Evolutionary conservation across 1,140 invertebrate genomes (phyloP), one percentile per base, ranked within the genome.

Genomic region (Magallana angulata): DNA sequence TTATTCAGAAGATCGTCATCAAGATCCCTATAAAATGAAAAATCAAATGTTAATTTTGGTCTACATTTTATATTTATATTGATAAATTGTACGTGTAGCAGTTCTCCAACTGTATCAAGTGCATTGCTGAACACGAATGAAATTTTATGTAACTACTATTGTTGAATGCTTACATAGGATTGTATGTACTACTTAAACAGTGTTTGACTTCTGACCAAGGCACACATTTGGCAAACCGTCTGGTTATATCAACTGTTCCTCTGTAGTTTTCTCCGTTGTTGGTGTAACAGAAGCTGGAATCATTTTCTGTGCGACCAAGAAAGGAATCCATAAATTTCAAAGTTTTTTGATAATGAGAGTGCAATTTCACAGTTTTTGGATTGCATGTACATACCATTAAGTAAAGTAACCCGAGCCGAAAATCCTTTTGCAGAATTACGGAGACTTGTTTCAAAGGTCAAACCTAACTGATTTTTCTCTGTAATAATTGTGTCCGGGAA

Each of bases 1-100:
- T 97, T 98, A 92, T 71, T 96, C 6, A 97, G 96, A 48, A 99
- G 95, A 94, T 98, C 98, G 2, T 97, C 82, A 48, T 85, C 85
- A 9, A 86, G 56, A 68, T 91, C 90, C 14, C 92, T 92, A 30
- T 36, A 90, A 87, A 24, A 24, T 24, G 24, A 24, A 24, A 24
- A 24, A 24, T 24, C 24, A 24, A 24, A 24, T 24, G 24, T 24
- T 24, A 24, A 24, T 0, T 24, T 24, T 24, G 0, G 24, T 24
- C 0, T 24, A 24, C 0, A 24, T 24, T 24, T 24, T 24, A 24
- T 24, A 24, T 24, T 0, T 0, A 24, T 24, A 24, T 24, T 24
- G 24, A 24, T 24, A 0, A 24, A 24, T 24, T 24, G 24, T 48
- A 48, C 2, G 2, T 48, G 36, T 4, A 48, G 0, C 2, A 2